Evolutionary conservation across 2,888 invertebrate species (phyloP).

Genomic region (Exocentrus adspersus): DNA sequence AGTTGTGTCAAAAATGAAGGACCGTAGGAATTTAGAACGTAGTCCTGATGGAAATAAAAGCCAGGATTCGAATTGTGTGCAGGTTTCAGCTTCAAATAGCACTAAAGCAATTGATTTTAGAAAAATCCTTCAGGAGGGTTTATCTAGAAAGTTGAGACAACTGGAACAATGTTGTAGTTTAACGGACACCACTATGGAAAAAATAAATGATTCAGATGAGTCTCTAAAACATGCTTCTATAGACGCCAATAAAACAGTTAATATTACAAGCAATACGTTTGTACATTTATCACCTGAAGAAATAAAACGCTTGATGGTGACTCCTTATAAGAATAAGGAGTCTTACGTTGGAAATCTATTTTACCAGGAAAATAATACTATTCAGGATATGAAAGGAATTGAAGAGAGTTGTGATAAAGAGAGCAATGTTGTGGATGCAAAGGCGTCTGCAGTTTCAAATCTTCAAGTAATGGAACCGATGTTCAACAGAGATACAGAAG

Average conservation of each 20-base stretch:
- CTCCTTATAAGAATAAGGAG: background rate
- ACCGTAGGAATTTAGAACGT: background rate
- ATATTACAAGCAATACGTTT: slow-evolving; percentile 23
- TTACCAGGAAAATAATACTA: too few species aligned
- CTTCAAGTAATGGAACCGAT: too few species aligned
- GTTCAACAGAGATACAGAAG: too few species aligned
- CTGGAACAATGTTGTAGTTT: too few species aligned
- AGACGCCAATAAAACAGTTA: slow-evolving; percentile 11
- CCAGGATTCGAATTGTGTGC: background rate
- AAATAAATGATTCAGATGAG: background rate
- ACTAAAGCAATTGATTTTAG: background rate
- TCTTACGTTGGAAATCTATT: too few species aligned
- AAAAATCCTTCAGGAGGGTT: background rate
- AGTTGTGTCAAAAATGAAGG: too few species aligned
- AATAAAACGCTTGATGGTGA: slow-evolving; percentile 14
- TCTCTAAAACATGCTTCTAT: background rate
- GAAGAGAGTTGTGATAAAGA: too few species aligned
- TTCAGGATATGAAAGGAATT: too few species aligned
- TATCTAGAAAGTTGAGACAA: background rate
- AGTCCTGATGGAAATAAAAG: too few species aligned
- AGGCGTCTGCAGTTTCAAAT: too few species aligned
- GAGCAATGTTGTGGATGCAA: too few species aligned
- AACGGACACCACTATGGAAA: background rate
- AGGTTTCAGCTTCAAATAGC: background rate
- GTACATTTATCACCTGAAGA: slow-evolving; percentile 15